phyloP scores from a whole-genome alignment of 2,888 invertebrate species.

The Leptopilina syphax region DNA sequence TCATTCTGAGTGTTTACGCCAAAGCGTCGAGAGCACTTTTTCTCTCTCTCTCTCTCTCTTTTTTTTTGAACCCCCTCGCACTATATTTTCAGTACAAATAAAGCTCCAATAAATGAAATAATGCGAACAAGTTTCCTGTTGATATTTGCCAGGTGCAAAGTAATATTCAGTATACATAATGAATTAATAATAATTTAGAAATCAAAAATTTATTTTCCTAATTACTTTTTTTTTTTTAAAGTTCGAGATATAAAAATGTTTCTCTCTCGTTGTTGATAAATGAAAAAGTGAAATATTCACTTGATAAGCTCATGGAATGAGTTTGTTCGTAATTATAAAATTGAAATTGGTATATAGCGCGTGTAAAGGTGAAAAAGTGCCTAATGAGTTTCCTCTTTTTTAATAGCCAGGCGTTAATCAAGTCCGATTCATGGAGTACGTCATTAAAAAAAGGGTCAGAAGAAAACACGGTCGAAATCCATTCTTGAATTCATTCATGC shows the following conservation, averaged over 20 bases:
- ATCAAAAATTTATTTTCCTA: too few species aligned
- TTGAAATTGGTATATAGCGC: neutral
- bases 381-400: constrained; percentile 28
- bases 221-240: too few species aligned
- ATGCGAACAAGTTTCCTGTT: neutral
- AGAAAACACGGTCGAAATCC: constrained; percentile 21
- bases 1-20: constrained; percentile 31
- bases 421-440: constrained; percentile 32
- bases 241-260: too few species aligned
- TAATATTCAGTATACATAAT: too few species aligned
- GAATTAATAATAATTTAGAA: too few species aligned
- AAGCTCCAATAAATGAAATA: constrained; percentile 2
- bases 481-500: constrained; percentile 29
- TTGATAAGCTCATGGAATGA: neutral
- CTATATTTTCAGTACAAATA: constrained; percentile 30
- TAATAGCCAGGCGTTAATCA: constrained; percentile 34
- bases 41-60: too few species aligned
- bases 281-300: neutral
- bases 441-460: constrained; percentile 39
- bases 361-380: constrained; percentile 17
- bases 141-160: neutral
- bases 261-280: too few species aligned
- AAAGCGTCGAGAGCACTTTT: constrained; percentile 3
- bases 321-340: constrained; percentile 13
- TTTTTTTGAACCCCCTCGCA: neutral